These are phyloP conservation scores for Oscheius sp. DNA, from an alignment of 2,888 invertebrate genomes.

Conservation along the genomic window DNA sequence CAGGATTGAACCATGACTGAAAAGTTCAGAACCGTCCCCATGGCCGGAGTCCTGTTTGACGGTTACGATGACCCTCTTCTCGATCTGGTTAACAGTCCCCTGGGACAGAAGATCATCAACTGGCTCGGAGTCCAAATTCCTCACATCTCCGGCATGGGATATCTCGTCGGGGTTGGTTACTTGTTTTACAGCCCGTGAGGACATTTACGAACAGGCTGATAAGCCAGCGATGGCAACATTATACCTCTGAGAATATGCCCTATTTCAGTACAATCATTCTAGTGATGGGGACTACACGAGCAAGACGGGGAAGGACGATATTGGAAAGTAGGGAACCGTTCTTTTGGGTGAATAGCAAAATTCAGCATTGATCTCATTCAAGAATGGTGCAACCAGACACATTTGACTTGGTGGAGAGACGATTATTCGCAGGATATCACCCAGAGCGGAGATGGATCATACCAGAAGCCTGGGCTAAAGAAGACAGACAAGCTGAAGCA, in stretches of 20 bases:
- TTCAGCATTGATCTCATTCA: conserved; percentile 49
- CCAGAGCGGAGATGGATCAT: conserved; percentile 60
- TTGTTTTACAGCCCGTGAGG: conserved; percentile 47
- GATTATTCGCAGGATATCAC: conserved; percentile 42
- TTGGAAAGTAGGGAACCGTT: conserved; percentile 40
- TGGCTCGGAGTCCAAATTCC: background rate
- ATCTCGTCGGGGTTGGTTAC: conserved; percentile 48
- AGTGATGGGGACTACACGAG: conserved; percentile 57
- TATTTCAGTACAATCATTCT: conserved; percentile 59
- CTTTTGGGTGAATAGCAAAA: background rate
- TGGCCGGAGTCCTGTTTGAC: conserved; percentile 51
- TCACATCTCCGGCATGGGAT: conserved; percentile 31
- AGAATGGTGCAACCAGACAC: conserved; percentile 44
- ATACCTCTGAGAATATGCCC: background rate
- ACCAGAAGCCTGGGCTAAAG: conserved; percentile 60
- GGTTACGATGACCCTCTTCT: conserved; percentile 55
- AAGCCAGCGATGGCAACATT: background rate
- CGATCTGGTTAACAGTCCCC: conserved; percentile 41
- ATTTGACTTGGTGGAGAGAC: conserved; percentile 50
- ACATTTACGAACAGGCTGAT: background rate
- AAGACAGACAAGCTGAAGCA: conserved; percentile 56
- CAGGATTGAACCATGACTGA: no score
- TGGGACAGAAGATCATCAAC: background rate
- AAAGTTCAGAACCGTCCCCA: conserved; percentile 45
- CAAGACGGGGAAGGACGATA: conserved; percentile 58